Percentiles rank a stretch among this genome's conserved stretches.
Evolutionary conservation across 2,113 vertebrate genomes (phyloP).

Genomic region (Centropus unirufus): DNA sequence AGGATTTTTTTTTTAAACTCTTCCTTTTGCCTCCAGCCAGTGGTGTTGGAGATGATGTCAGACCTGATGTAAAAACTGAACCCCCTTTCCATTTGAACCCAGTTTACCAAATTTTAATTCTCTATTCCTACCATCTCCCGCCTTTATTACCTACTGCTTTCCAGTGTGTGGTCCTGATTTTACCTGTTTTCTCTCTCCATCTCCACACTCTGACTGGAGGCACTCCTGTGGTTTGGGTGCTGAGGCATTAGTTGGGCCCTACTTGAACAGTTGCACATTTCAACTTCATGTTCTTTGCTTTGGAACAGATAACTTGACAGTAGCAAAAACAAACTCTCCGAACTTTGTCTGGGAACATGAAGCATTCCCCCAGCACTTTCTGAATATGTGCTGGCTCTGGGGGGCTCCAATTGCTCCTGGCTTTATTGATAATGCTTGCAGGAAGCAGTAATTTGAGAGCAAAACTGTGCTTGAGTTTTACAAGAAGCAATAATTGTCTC

Average conservation of each 20-base stretch:
- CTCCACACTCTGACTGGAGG: neutral
- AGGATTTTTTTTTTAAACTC: neutral
- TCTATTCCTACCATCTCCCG: neutral
- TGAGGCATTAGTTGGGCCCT: accelerated
- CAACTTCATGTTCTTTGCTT: neutral
- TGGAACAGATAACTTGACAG: neutral
- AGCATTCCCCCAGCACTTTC: neutral
- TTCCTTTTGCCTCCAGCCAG: neutral
- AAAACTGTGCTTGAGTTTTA: neutral
- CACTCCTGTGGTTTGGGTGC: neutral
- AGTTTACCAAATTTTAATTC: neutral
- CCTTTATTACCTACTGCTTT: neutral
- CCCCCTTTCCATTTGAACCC: neutral
- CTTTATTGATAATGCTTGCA: neutral
- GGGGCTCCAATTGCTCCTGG: neutral
- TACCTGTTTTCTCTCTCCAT: neutral
- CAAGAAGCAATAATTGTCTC: neutral
- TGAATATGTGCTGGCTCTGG: neutral
- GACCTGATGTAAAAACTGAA: neutral
- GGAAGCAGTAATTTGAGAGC: neutral
- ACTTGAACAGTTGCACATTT: neutral
- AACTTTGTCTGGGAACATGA: neutral
- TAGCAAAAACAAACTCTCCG: neutral
- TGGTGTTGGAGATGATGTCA: neutral
- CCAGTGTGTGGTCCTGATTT: neutral